A percentile compares a stretch with the other conserved stretches of the same genome.
phyloP scores from a whole-genome alignment of 2,888 invertebrate genomes.

The Ceratothoa steindachneri region DNA sequence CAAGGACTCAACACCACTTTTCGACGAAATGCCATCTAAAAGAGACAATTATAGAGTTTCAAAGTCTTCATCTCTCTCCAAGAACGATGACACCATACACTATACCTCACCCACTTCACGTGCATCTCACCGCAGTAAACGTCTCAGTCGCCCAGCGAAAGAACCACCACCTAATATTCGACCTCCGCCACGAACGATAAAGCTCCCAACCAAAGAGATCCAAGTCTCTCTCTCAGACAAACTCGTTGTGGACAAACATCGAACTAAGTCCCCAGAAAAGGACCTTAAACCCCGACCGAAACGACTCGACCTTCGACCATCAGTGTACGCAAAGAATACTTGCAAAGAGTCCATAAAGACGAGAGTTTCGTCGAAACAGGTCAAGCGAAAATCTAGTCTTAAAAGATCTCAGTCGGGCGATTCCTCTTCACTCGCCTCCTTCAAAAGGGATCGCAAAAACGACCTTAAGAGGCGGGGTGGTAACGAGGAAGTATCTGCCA shows the following conservation, averaged over 20 bases:
- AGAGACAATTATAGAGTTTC: not conserved
- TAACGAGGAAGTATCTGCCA: not conserved
- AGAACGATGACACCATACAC: not conserved
- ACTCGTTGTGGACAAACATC: not conserved
- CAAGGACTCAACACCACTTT: not conserved
- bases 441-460: not conserved
- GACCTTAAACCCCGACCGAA: not conserved
- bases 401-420: slow-evolving; percentile 1
- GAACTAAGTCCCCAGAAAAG: not conserved
- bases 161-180: not conserved
- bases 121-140: not conserved
- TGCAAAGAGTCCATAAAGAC: not conserved
- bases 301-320: not conserved
- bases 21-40: not conserved
- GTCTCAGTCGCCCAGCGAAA: not conserved
- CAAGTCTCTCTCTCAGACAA: not conserved
- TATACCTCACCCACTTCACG: not conserved
- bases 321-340: not conserved
- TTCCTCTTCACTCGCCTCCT: not conserved
- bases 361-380: not conserved
- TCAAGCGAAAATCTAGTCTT: slow-evolving; percentile 6
- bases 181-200: not conserved
- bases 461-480: not conserved
- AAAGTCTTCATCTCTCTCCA: not conserved
- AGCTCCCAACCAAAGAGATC: not conserved